Evolutionary conservation across 2,113 vertebrate species (phyloP), one percentile per base, ranked within the genome.

Genomic region (Okapia johnstoni): DNA sequence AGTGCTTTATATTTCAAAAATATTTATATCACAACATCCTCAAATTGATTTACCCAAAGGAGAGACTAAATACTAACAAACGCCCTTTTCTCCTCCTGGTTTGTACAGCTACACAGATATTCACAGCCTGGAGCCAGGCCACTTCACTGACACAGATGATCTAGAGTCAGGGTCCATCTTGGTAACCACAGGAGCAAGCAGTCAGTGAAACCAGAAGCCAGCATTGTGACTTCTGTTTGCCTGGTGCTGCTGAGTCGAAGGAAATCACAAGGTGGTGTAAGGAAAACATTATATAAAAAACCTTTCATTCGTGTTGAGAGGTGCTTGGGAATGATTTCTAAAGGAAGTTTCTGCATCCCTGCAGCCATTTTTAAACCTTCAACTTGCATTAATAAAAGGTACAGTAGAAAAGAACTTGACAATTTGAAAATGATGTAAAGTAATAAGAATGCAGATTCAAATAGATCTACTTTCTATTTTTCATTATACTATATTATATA

Each of bases 1-100:
- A 85, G 86, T n/a, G 63, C 17, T 85, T 95, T 77, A 46, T 66
- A 30, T 48, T 81, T 94, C 73, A 96, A 93, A 85, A 96, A 85
- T 73, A 94, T 73, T 73, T 84, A 21, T 85, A 87, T 83, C 28
- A 73, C 30, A 90, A 73, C 46, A 63, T 73, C 26, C 52, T 88
- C 61, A 63, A 40, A 52, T 46, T 85, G 85, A n/a, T 54, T 86
- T 87, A 93, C 73, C 12, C 50, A 54, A 77, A 90, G 33, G 61
- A 87, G 84, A 94, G 43, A 96, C 19, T 66, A 77, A 83, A 90
- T 84, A 83, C 23, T 90, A 80, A 76, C 33, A 88, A 40, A 84
- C 30, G 12, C 11, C 76, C n/a, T 57, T 93, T 96, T 50, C 46
- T 70, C n/a, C 54, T 46, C 73, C 58, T 66, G 58, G 36, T 93